phyloP scores from a whole-genome alignment of 37 sponge, comb jelly and placozoan genomes.

The Agelas oroides region DNA sequence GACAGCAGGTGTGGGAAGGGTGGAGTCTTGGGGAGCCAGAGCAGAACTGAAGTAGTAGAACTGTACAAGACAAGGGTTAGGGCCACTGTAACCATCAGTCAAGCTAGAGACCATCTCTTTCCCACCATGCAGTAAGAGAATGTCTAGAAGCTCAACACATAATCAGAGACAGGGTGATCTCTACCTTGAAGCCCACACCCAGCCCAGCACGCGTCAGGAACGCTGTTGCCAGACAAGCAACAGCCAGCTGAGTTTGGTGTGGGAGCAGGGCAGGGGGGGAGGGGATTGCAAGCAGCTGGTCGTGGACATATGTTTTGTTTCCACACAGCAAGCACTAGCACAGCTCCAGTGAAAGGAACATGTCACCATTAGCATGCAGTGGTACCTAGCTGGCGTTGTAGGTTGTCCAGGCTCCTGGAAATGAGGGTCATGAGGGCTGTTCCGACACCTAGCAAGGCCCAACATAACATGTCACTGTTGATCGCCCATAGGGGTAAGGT shows the following conservation, averaged over 20 bases:
- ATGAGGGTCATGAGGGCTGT: too few relatives aligned
- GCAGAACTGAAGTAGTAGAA: constrained; percentile 50
- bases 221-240: background rate
- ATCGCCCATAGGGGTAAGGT: constrained; percentile 66
- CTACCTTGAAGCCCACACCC: constrained; percentile 55
- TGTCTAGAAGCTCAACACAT: too few relatives aligned
- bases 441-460: constrained; percentile 46
- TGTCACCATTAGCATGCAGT: too few relatives aligned
- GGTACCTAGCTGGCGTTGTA: too few relatives aligned
- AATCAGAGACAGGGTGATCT: too few relatives aligned
- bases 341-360: constrained; percentile 5
- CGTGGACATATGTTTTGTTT: too few relatives aligned
- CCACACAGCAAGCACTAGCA: constrained; percentile 52
- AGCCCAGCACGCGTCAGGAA: constrained; percentile 34
- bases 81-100: too few relatives aligned
- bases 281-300: background rate
- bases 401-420: too few relatives aligned
- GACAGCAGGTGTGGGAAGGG: too few relatives aligned
- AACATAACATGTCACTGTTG: constrained; percentile 20
- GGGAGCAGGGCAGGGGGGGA: background rate
- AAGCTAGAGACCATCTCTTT: too few relatives aligned
- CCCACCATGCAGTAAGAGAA: too few relatives aligned
- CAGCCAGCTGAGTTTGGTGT: constrained; percentile 34
- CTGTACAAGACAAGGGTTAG: constrained; percentile 7
- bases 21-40: background rate